These are phyloP conservation scores for Eulemur albifrons DNA, from an alignment of 2,797 vertebrate species.

Conservation along the genomic window DNA sequence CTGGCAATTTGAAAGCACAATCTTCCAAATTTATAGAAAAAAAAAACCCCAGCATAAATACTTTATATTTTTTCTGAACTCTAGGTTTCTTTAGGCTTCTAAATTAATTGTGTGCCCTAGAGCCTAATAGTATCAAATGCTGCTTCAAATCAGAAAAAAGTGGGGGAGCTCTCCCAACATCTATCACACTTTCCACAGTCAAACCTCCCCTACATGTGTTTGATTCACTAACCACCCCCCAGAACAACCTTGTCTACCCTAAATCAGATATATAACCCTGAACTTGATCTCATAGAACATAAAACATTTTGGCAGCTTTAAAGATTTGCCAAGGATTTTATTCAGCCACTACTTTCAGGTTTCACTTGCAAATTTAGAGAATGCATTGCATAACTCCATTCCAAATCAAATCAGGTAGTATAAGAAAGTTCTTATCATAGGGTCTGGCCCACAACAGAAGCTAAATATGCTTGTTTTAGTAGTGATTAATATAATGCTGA, in stretches of 20 bases:
- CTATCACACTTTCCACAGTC: not conserved
- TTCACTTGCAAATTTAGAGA: not conserved
- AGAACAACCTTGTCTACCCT: not conserved
- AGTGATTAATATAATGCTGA: not conserved
- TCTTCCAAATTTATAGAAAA: not conserved
- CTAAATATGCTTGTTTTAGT: not conserved
- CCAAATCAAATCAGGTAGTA: not conserved
- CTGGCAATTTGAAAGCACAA: not conserved
- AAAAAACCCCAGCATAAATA: not conserved
- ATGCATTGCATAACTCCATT: not conserved
- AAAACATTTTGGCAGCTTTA: not conserved
- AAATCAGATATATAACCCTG: not conserved
- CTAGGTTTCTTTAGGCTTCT: not conserved
- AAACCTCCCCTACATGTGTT: not conserved
- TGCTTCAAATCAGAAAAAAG: not conserved
- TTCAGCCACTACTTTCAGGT: not conserved
- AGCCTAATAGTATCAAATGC: not conserved
- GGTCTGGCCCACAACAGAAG: not conserved
- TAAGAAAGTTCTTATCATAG: not conserved
- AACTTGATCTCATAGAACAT: not conserved
- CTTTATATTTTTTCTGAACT: not conserved
- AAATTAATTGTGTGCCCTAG: not conserved
- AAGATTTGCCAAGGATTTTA: slow-evolving; percentile 23
- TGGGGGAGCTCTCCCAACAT: not conserved
- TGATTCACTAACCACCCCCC: not conserved